Conservation (phyloP, 2,797 vertebrate species). For the Choloepus didactylus region DNA sequence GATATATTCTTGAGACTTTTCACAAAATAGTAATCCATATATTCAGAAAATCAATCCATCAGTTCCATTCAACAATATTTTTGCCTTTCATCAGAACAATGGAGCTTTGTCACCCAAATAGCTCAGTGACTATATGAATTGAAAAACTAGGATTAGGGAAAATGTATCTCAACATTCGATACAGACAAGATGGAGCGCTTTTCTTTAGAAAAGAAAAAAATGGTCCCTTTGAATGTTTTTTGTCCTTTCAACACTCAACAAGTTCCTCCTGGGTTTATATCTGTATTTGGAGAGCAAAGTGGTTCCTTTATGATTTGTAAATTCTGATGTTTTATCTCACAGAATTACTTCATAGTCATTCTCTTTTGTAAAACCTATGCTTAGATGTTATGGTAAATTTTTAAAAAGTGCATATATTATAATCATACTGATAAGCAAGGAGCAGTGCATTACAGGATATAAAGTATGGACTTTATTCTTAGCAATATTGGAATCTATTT, state of each 20-base stretch:
- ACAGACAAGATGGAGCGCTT: background rate
- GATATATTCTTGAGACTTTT: background rate
- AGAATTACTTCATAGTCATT: background rate
- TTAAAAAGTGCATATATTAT: background rate
- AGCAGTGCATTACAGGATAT: background rate
- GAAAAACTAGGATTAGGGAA: background rate
- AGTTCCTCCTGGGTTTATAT: background rate
- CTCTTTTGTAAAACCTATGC: background rate
- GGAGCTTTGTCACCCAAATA: background rate
- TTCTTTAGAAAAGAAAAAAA: background rate
- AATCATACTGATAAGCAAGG: background rate
- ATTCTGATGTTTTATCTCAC: background rate
- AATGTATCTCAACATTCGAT: background rate
- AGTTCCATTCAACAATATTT: background rate
- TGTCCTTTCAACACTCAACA: background rate
- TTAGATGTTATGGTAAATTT: background rate
- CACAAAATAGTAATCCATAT: background rate
- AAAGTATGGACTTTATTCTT: background rate
- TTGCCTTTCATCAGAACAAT: background rate
- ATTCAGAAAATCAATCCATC: background rate
- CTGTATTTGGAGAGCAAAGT: background rate
- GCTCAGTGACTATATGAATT: background rate
- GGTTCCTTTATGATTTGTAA: background rate
- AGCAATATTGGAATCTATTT: background rate
- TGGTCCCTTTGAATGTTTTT: background rate